Percentiles rank a stretch among this genome's conserved stretches.
phyloP scores from a whole-genome alignment of 2,888 invertebrate genomes.

The Digitonthophagus gazella region DNA sequence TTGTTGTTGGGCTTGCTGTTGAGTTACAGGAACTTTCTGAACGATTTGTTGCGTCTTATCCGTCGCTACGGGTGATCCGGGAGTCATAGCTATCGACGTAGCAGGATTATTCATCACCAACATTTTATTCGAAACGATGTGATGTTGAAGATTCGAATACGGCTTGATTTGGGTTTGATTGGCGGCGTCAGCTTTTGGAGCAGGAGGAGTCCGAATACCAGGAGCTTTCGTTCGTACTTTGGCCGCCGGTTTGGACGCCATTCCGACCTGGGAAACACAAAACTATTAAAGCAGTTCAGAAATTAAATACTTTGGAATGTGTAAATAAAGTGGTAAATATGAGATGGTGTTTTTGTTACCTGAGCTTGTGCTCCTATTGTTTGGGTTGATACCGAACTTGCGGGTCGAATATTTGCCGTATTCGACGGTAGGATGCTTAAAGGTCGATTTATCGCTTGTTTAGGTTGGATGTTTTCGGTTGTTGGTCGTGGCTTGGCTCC shows the following conservation, averaged over 20 bases:
- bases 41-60: conserved; percentile 57
- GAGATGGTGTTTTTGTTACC: conserved; percentile 40
- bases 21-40: conserved; percentile 52
- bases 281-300: conserved; percentile 2
- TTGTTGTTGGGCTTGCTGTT: conserved; percentile 52
- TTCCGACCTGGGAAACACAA: conserved; percentile 33
- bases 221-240: conserved; percentile 71
- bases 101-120: conserved; percentile 58
- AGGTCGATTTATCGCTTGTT: conserved; percentile 50
- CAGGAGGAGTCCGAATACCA: conserved; percentile 65
- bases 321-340: background rate
- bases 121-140: conserved; percentile 57
- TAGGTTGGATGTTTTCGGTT: conserved; percentile 57
- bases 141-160: conserved; percentile 53
- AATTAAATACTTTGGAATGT: background rate
- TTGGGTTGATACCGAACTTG: conserved; percentile 82
- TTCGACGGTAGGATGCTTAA: conserved; percentile 54
- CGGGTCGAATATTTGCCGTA: conserved; percentile 67
- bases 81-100: conserved; percentile 58
- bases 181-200: conserved; percentile 72
- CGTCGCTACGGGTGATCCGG: conserved; percentile 57
- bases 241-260: conserved; percentile 56
- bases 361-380: conserved; percentile 62
- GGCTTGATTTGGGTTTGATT: conserved; percentile 66
- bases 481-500: conserved; percentile 54